Conservation (phyloP, 2,888 invertebrate species). For the Keiferia lycopersicella region DNA sequence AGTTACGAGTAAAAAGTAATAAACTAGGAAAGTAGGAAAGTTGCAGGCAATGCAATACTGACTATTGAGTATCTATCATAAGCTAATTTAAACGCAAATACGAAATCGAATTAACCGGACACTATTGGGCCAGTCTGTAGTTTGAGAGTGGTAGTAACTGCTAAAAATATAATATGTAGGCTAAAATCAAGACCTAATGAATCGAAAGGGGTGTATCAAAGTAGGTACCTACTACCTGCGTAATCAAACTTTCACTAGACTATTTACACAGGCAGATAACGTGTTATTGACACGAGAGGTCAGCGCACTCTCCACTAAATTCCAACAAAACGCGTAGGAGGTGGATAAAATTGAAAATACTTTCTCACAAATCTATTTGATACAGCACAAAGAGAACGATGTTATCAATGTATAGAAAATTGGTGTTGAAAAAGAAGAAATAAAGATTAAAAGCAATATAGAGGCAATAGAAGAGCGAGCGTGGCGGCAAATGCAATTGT, state of each 20-base stretch:
- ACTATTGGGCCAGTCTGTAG: too few species aligned
- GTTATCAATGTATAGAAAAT: slow-evolving; percentile 11
- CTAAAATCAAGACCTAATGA: neutral
- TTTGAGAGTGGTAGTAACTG: too few species aligned
- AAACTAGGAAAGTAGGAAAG: too few species aligned
- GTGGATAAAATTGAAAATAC: slow-evolving; percentile 19
- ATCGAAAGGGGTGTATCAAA: slow-evolving; percentile 22
- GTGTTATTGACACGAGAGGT: slow-evolving; percentile 36
- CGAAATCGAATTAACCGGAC: too few species aligned
- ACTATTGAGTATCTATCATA: too few species aligned
- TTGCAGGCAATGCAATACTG: too few species aligned
- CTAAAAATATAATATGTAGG: too few species aligned
- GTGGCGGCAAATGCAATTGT: neutral
- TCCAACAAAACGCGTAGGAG: slow-evolving; percentile 22
- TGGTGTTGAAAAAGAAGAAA: neutral
- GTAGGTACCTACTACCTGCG: neutral
- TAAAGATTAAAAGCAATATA: slow-evolving; percentile 2
- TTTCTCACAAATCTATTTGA: slow-evolving; percentile 11
- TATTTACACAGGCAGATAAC: slow-evolving; percentile 36
- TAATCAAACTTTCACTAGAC: slow-evolving; percentile 46
- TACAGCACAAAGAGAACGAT: slow-evolving; percentile 4
- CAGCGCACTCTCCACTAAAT: slow-evolving; percentile 41
- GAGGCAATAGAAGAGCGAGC: neutral
- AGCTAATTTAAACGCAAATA: too few species aligned
- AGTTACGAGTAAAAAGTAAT: too few species aligned